A percentile compares a stretch with the other conserved stretches of the same genome.
Conservation (phyloP, 2,888 invertebrate species). For the Erebia aethiops region DNA sequence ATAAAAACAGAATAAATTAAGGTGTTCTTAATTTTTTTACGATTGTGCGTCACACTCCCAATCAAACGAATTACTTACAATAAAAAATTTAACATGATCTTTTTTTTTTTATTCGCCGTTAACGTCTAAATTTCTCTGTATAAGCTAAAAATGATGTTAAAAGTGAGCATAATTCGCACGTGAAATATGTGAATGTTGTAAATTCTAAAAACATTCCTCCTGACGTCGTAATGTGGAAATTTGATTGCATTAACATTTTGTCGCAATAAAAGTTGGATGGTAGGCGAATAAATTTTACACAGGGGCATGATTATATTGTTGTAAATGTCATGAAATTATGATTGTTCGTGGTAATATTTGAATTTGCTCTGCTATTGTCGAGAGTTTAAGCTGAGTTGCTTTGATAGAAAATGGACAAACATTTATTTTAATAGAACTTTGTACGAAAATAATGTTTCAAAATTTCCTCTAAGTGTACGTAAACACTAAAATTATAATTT, state of each 20-base stretch:
- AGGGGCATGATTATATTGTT: constrained; percentile 30
- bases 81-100: too few relatives aligned
- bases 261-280: constrained; percentile 35
- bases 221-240: constrained; percentile 36
- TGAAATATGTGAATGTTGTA: constrained; percentile 23
- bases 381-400: too few relatives aligned
- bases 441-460: too few relatives aligned
- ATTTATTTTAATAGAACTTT: too few relatives aligned
- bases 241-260: constrained; percentile 42
- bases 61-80: too few relatives aligned
- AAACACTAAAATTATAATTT: too few relatives aligned
- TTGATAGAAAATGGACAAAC: too few relatives aligned
- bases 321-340: constrained; percentile 29
- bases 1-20: too few relatives aligned
- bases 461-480: too few relatives aligned
- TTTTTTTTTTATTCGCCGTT: not conserved
- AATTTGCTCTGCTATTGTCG: not conserved
- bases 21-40: too few relatives aligned
- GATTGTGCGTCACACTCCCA: too few relatives aligned
- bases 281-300: constrained; percentile 32
- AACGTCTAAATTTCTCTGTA: not conserved
- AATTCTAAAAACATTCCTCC: constrained; percentile 26
- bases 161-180: constrained; percentile 19
- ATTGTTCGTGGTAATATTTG: constrained; percentile 18
- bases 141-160: constrained; percentile 10